Evolutionary conservation across 1,140 invertebrate genomes (phyloP), one percentile per base, ranked within the genome.

Genomic region (Bombus huntii): DNA sequence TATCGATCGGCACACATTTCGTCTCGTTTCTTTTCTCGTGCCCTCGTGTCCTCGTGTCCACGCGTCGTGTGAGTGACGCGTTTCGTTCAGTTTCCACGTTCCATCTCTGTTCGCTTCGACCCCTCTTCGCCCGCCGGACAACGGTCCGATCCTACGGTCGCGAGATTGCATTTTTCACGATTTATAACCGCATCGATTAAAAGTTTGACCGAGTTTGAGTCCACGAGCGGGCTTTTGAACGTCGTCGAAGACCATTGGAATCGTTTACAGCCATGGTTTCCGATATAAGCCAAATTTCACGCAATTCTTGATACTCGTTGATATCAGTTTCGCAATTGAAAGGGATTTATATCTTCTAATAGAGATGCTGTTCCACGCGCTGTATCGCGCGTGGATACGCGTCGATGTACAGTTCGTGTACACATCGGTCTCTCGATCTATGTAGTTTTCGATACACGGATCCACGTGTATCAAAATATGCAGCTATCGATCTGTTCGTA

Each of bases 1-100:
- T 84, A 84, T 84, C 83, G 83, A 84, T 84, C 72, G 83, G 47
- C 83, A 72, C 53, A 72, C 83, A 84, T 84, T 84, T 65, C 53
- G 70, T 72, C 74, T 42, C 53, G 22, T 37, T 65, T 34, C 53
- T 59, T 79, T 79, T 37, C 75, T 25, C 39, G n/a, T n/a, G 39
- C 28, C 31, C 53, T 10, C 39, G 22, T 37, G 39, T 10, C 76
- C 75, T 10, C 53, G n/a, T n/a, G 53, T 34, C 31, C 76, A 44
- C 47, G 75, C 31, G 53, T 18, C 44, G 82, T 37, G 75, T 22
- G 31, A 66, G 66, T 6, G 72, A 82, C 37, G 15, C 22, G 47
- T 57, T 59, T n/a, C 68, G 22, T 66, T n/a, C 42, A n/a, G 9
- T 12, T 28, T 42, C 2, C 65, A 34, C 65, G 28, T 31, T 72